These are phyloP conservation scores for Aleiodes alternator DNA, from an alignment of 2,888 invertebrate genomes.

Conservation along the genomic window DNA sequence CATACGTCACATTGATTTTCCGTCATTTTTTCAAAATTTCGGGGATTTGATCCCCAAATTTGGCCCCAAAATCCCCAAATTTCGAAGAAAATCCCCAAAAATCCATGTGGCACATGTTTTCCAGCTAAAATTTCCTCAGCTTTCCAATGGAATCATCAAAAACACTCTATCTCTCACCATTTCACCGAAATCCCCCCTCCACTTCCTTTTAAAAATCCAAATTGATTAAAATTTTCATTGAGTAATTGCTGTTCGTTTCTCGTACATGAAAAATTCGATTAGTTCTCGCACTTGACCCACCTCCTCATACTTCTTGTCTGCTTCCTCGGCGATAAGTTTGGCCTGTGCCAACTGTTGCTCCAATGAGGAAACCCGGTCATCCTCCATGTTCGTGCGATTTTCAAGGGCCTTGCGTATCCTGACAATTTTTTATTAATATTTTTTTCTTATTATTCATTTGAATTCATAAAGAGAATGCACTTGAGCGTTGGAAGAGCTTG, in stretches of 20 bases:
- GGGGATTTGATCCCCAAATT: no score
- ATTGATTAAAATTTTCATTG: slow-evolving; percentile 17
- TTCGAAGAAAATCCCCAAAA: no score
- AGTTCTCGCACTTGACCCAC: slow-evolving; percentile 77
- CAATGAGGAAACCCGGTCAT: slow-evolving; percentile 97
- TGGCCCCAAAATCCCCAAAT: no score
- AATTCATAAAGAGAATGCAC: slow-evolving; percentile 53
- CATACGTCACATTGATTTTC: no score
- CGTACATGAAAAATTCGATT: slow-evolving; percentile 35
- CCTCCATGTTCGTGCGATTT: slow-evolving; percentile 99
- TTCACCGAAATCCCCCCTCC: no score
- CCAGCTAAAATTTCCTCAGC: no score
- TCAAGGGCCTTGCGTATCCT: slow-evolving; percentile 99
- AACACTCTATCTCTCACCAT: no score
- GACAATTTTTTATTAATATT: slow-evolving; percentile 63
- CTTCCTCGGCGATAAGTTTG: slow-evolving; percentile 99
- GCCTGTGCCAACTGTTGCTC: slow-evolving; percentile 99
- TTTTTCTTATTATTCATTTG: slow-evolving; percentile 50
- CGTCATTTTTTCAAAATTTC: no score
- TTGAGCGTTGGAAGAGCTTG: slow-evolving; percentile 57
- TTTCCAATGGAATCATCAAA: no score
- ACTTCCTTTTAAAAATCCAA: neutral
- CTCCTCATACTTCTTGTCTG: slow-evolving; percentile 99
- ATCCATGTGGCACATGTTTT: no score
- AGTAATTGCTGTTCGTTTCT: slow-evolving; percentile 18